phyloP scores from a whole-genome alignment of 2,113 vertebrate species.

The Anhinga anhinga region DNA sequence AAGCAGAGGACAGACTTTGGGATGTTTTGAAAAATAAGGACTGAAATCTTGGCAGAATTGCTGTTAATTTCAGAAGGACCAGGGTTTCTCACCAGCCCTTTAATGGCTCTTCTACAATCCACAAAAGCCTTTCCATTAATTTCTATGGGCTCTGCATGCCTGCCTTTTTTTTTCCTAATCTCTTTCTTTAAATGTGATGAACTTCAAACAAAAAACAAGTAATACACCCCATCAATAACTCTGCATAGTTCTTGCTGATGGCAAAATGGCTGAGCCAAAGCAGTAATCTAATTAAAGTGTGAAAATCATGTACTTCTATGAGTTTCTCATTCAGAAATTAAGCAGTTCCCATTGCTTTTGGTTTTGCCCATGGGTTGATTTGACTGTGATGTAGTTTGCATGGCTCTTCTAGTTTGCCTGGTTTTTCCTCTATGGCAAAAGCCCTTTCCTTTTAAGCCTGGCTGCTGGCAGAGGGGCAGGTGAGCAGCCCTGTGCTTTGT shows the following conservation, averaged over 20 bases:
- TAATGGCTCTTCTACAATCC: neutral
- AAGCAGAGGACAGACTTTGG: neutral
- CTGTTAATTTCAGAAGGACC: neutral
- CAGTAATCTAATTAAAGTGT: neutral
- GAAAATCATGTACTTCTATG: neutral
- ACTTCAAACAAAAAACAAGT: neutral
- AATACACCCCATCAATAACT: neutral
- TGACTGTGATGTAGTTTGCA: neutral
- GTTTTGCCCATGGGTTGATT: neutral
- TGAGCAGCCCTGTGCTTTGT: neutral
- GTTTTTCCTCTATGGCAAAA: neutral
- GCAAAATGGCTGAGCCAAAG: neutral
- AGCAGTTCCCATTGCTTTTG: neutral
- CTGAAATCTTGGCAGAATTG: neutral
- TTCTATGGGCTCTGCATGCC: neutral
- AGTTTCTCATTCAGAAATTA: neutral
- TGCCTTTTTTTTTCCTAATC: neutral
- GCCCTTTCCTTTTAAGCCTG: neutral
- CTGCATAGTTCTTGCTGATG: neutral
- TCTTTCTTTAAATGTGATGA: neutral
- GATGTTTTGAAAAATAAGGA: neutral
- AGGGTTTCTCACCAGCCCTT: neutral
- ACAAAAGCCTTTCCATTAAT: neutral
- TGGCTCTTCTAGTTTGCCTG: neutral
- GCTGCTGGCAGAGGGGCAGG: neutral